Percentiles rank a stretch among this genome's conserved stretches.
Conservation (phyloP, 2,888 invertebrate species). For the Polyommatus icarus region DNA sequence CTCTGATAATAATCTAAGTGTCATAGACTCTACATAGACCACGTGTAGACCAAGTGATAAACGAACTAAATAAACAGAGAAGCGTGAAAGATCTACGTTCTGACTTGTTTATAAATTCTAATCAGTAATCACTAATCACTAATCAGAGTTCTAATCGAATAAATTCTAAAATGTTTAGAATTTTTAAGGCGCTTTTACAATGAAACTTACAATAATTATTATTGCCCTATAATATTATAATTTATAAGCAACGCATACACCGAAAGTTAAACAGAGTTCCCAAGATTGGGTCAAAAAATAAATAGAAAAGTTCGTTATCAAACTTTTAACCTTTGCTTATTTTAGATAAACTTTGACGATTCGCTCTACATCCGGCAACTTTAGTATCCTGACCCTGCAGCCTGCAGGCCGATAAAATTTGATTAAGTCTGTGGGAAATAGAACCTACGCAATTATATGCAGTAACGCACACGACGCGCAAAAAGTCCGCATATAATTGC, state of each 20-base stretch:
- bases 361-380: not conserved
- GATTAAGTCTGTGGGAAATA: too few relatives aligned
- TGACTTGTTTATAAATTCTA: not conserved
- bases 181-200: too few relatives aligned
- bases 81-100: not conserved
- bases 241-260: not conserved
- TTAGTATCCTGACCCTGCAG: not conserved
- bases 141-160: conserved; percentile 1
- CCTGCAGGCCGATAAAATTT: not conserved
- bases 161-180: not conserved
- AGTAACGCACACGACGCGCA: too few relatives aligned
- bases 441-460: too few relatives aligned
- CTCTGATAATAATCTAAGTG: too few relatives aligned
- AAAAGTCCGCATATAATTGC: too few relatives aligned
- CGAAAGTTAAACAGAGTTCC: not conserved
- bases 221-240: not conserved
- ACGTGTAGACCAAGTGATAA: not conserved
- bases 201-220: not conserved
- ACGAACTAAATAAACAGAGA: not conserved
- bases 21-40: not conserved
- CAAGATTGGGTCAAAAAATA: not conserved
- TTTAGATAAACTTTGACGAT: not conserved
- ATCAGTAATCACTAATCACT: too few relatives aligned
- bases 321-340: not conserved
- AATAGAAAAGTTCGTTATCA: not conserved